These are phyloP conservation scores for Paracentrotus lividus DNA, from an alignment of 53 echinoderm and acorn worm genomes.

Conservation along the genomic window DNA sequence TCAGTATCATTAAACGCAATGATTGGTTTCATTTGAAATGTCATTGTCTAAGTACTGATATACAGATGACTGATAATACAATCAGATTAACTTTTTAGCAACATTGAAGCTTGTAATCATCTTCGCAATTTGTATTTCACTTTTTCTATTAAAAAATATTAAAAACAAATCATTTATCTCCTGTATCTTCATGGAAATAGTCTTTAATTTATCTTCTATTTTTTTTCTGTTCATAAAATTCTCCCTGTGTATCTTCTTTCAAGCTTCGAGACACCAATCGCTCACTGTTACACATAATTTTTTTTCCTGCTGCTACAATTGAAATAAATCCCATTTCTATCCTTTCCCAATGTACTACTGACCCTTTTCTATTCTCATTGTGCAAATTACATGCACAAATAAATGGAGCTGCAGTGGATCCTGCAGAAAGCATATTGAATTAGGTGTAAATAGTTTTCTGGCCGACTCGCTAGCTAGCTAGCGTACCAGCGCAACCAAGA, in stretches of 20 bases:
- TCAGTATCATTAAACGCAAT: no score
- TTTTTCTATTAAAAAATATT: no score
- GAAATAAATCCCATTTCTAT: not conserved
- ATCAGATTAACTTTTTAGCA: no score
- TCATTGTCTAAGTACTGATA: no score
- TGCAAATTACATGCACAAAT: constrained; percentile 48
- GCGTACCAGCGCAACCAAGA: constrained; percentile 1
- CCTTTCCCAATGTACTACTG: not conserved
- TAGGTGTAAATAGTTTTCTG: constrained; percentile 38
- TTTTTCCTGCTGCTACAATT: not conserved
- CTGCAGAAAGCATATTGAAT: constrained; percentile 18
- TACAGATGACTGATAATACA: no score
- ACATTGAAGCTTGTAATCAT: no score
- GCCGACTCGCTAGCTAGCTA: not conserved
- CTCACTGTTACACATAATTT: not conserved
- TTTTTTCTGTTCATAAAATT: not conserved
- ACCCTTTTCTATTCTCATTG: not conserved
- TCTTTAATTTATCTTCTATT: not conserved
- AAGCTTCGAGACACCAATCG: not conserved
- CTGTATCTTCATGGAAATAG: no score
- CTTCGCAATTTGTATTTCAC: no score
- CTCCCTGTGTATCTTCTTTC: not conserved
- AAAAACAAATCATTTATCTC: no score
- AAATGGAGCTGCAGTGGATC: constrained; percentile 10
- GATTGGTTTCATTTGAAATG: no score